Percentiles rank a stretch among this genome's conserved stretches.
phyloP scores from a whole-genome alignment of 2,113 vertebrate species.

The Erinaceus europaeus region DNA sequence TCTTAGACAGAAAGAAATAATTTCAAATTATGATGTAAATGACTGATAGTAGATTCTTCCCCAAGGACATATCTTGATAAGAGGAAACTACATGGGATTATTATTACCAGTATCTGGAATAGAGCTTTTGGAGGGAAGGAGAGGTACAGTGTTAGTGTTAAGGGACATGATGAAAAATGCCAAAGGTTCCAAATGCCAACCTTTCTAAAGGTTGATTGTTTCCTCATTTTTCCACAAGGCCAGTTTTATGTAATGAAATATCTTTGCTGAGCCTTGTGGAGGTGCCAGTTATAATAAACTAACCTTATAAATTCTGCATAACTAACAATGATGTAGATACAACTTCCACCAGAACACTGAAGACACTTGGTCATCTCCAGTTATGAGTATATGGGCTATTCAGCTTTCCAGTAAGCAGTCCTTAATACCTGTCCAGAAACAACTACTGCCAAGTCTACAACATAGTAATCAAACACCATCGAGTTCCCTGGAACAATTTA shows the following conservation, averaged over 20 bases:
- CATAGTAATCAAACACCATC: not conserved
- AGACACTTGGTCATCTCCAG: not conserved
- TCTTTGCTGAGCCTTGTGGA: not conserved
- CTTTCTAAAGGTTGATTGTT: not conserved
- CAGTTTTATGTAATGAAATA: not conserved
- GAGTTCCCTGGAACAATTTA: not conserved
- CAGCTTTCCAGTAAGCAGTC: not conserved
- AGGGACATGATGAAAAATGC: not conserved
- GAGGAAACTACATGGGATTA: not conserved
- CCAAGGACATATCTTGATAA: constrained; percentile 28
- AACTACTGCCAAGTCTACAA: not conserved
- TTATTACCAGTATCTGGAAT: not conserved
- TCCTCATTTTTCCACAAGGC: not conserved
- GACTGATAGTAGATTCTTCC: not conserved
- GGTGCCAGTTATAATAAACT: not conserved
- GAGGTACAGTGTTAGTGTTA: too few relatives aligned
- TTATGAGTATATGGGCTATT: not conserved
- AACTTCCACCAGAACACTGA: not conserved
- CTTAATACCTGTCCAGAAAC: not conserved
- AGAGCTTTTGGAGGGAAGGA: not conserved
- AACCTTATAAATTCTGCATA: not conserved
- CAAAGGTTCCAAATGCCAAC: not conserved
- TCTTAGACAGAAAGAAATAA: not conserved
- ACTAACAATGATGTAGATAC: not conserved
- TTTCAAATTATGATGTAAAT: constrained; percentile 23